These are phyloP conservation scores for Hylomyscus alleni DNA, from an alignment of 2,797 vertebrate genomes.

Conservation along the genomic window DNA sequence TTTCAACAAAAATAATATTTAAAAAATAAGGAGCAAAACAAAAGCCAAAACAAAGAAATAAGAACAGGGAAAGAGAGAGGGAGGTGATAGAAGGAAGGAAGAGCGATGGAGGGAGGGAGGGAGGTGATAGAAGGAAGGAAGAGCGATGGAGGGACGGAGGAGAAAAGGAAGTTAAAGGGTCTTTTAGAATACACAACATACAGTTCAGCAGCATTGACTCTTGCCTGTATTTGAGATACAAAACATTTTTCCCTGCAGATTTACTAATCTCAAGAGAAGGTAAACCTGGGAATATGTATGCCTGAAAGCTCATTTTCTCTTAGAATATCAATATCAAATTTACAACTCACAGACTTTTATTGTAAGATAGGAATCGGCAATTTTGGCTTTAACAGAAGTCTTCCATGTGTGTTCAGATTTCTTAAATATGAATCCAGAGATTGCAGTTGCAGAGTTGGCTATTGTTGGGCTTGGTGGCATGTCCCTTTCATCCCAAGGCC, in stretches of 20 bases:
- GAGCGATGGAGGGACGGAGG: too few relatives aligned
- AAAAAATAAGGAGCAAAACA: constrained; percentile 9
- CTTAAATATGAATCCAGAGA: constrained; percentile 51
- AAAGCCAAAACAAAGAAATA: background rate
- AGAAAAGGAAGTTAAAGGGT: background rate
- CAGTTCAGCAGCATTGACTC: background rate
- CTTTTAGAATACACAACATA: background rate
- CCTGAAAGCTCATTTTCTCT: background rate
- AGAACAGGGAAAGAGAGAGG: too few relatives aligned
- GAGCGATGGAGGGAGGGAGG: too few relatives aligned
- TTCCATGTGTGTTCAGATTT: constrained; percentile 11
- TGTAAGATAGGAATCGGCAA: constrained; percentile 17
- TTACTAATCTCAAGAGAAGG: constrained; percentile 22
- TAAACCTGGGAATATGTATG: background rate
- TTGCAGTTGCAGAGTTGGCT: background rate
- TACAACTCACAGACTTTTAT: constrained; percentile 56
- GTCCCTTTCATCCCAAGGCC: background rate
- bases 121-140: rapidly evolving
- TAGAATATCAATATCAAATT: constrained; percentile 32
- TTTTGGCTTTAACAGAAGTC: constrained; percentile 5
- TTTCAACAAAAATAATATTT: background rate
- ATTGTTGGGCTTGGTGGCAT: background rate
- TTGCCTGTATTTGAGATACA: background rate
- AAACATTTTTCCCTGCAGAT: constrained; percentile 26
- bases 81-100: too few relatives aligned